These are phyloP conservation scores for Dromococcyx pavoninus DNA, from an alignment of 2,797 vertebrate genomes.

Conservation along the genomic window DNA sequence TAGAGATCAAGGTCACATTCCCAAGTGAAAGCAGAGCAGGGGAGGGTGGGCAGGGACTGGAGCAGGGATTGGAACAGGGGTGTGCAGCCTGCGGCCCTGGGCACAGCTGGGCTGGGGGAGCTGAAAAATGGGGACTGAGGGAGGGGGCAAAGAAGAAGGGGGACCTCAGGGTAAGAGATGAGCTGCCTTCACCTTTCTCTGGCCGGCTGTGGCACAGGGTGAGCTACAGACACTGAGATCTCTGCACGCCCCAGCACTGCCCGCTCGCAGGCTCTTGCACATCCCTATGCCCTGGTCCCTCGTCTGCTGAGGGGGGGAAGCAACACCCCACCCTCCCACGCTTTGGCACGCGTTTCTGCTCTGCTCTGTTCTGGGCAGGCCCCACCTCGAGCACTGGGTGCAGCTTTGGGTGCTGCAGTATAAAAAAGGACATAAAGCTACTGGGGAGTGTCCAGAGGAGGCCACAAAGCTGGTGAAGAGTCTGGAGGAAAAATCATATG, in stretches of 20 bases:
- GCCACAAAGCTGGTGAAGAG: too few relatives aligned
- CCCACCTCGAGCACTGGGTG: too few relatives aligned
- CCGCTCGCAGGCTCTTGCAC: neutral
- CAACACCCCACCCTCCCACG: neutral
- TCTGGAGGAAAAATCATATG: too few relatives aligned
- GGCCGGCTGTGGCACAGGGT: accelerated
- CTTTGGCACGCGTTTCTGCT: neutral
- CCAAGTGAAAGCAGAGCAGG: neutral
- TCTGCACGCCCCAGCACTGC: neutral
- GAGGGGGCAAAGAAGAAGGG: neutral
- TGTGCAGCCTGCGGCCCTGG: neutral
- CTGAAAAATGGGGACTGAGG: neutral
- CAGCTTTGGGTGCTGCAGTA: too few relatives aligned
- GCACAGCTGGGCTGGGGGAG: neutral
- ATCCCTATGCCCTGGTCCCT: neutral
- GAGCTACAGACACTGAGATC: neutral
- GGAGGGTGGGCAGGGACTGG: neutral
- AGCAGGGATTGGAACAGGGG: neutral
- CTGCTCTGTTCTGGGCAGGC: too few relatives aligned
- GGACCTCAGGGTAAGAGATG: neutral
- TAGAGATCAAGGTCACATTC: constrained; percentile 65
- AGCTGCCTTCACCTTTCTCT: neutral
- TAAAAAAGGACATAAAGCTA: too few relatives aligned
- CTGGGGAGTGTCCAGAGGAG: too few relatives aligned
- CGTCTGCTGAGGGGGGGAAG: neutral